Evolutionary conservation across 1,140 invertebrate species (phyloP).

Genomic region (Drosophila arizonae): DNA sequence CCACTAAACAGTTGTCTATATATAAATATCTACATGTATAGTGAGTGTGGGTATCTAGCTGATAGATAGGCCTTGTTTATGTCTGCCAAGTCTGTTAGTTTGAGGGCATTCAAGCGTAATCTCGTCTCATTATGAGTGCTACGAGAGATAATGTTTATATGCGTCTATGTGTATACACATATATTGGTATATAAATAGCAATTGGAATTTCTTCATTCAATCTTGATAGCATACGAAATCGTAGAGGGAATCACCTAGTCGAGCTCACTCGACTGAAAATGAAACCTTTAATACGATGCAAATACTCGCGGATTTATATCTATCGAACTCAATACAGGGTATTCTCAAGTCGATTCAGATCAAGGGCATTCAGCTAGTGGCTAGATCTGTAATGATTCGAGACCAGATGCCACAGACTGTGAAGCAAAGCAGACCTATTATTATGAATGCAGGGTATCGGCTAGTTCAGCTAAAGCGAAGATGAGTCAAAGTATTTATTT

Average conservation of each 20-base stretch:
- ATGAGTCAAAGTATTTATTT: too few species aligned
- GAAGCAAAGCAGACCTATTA: too few species aligned
- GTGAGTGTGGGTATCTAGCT: conserved; percentile 11
- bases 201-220: background rate
- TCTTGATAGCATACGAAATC: background rate
- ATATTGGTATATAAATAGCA: background rate
- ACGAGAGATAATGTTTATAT: background rate
- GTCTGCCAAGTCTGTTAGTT: background rate
- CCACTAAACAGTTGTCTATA: background rate
- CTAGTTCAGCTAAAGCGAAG: too few species aligned
- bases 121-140: background rate
- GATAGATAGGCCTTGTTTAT: conserved; percentile 6
- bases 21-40: background rate
- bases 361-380: too few species aligned
- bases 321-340: too few species aligned
- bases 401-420: too few species aligned
- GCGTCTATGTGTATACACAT: background rate
- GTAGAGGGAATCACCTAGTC: background rate
- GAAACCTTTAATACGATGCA: too few species aligned
- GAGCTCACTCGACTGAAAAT: too few species aligned
- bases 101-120: conserved; percentile 10
- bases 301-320: too few species aligned
- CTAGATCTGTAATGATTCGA: too few species aligned
- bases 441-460: too few species aligned
- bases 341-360: too few species aligned